Evolutionary conservation across 2,888 invertebrate genomes (phyloP), one percentile per base, ranked within the genome.

Genomic region (Crioceris asparagi): DNA sequence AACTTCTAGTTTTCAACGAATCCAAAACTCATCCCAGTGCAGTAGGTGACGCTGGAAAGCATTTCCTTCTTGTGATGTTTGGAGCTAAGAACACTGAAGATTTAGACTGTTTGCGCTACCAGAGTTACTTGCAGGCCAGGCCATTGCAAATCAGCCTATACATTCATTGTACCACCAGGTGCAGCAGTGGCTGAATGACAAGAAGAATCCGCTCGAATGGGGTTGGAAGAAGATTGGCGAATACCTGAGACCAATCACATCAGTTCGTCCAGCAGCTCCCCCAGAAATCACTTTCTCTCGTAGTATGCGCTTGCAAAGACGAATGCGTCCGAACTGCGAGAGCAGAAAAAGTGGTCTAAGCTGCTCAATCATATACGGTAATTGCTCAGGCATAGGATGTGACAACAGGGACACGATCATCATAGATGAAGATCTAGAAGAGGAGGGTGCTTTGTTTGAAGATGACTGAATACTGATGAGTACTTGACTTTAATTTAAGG

Each of bases 201-300:
- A 32, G 17, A 39, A 34, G 38, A 23, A 38, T 38, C 38, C 29
- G 17, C 36, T 31, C 36, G 30, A 36, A 31, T 36, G 36, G 36
- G 36, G 30, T 19, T 32, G 38, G 32, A 38, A 35, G 39, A 40
- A 36, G 32, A 40, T 29, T 36, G 27, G 30, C 39, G 39, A 35
- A 18, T 35, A 39, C 35, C 35, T 35, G 35, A 39, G 19, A 39
- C 35, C 35, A 39, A 39, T 39, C 35, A 39, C 39, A 39, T 35
- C 35, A 39, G 35, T 27, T 35, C 35, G 31, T 32, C 32, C 39
- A 32, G 35, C 39, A 39, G 35, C 39, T 29, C 39, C 39, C 39
- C 35, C 30, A 35, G 36, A 39, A n/a, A 34, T 39, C 30, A 34
- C 38, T 34, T 16, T 25, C 29, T 25, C 34, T 21, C 17, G 19